These are phyloP conservation scores for Mythimna lalbum DNA, from an alignment of 2,888 invertebrate species.

Conservation along the genomic window DNA sequence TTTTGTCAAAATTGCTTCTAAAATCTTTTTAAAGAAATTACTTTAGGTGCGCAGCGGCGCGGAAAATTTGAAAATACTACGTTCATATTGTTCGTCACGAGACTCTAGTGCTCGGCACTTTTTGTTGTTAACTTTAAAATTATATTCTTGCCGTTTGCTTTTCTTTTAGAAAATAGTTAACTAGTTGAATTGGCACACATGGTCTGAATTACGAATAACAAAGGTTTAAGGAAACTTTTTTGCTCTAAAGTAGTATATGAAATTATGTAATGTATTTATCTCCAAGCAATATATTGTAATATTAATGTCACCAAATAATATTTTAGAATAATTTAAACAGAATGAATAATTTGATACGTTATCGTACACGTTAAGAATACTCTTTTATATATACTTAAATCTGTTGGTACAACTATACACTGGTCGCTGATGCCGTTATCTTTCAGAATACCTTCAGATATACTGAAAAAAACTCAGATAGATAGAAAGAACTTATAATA, in stretches of 20 bases:
- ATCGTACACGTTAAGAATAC: too few species aligned
- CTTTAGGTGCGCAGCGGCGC: constrained; percentile 52
- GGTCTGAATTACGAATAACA: background rate
- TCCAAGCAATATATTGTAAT: too few species aligned
- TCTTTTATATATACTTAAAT: too few species aligned
- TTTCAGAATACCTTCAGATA: too few species aligned
- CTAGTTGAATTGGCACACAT: background rate
- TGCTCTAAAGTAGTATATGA: background rate
- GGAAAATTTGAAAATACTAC: constrained; percentile 66
- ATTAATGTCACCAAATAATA: too few species aligned
- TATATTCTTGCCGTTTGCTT: constrained; percentile 26
- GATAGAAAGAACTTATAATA: too few species aligned
- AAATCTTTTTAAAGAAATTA: constrained; percentile 65
- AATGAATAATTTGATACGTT: too few species aligned
- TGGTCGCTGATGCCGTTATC: too few species aligned
- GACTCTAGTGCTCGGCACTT: constrained; percentile 22
- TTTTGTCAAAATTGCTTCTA: constrained; percentile 51
- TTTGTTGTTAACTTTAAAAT: constrained; percentile 28
- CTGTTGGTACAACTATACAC: too few species aligned
- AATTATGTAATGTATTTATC: background rate
- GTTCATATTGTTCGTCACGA: constrained; percentile 45
- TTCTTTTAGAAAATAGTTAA: constrained; percentile 15
- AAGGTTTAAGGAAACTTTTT: background rate
- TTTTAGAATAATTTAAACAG: too few species aligned
- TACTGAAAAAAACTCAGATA: too few species aligned